phyloP scores from a whole-genome alignment of 2,113 vertebrate genomes.

The Perca fluviatilis region DNA sequence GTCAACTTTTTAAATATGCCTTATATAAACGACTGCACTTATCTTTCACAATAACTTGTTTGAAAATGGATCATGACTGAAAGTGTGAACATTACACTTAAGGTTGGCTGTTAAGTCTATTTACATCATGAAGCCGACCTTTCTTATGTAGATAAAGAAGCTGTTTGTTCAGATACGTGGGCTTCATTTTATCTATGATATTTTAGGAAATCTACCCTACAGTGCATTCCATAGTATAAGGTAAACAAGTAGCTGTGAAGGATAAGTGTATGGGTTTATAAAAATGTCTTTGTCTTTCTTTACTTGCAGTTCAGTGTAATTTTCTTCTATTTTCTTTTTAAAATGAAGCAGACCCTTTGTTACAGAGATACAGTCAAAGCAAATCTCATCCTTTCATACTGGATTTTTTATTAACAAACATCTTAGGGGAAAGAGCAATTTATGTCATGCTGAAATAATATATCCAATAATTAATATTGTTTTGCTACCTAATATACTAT shows the following conservation, averaged over 20 bases:
- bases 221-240: constrained; percentile 62
- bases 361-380: constrained; percentile 90
- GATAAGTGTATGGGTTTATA: constrained; percentile 90
- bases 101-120: constrained; percentile 47
- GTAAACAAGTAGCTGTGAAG: constrained; percentile 84
- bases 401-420: constrained; percentile 47
- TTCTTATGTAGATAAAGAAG: constrained; percentile 8
- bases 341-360: constrained; percentile 72
- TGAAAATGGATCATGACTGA: constrained; percentile 76
- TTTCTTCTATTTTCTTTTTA: constrained; percentile 49
- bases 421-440: constrained; percentile 47
- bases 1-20: constrained; percentile 98
- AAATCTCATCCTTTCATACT: constrained; percentile 75
- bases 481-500: constrained; percentile 66
- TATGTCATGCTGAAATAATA: constrained; percentile 71
- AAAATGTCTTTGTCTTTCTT: constrained; percentile 87
- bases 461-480: constrained; percentile 76
- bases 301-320: constrained; percentile 84
- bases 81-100: constrained; percentile 38
- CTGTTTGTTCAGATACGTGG: constrained; percentile 35
- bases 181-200: constrained; percentile 39
- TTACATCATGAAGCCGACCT: constrained; percentile 40
- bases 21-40: constrained; percentile 94
- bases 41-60: constrained; percentile 90
- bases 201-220: constrained; percentile 47